These are phyloP conservation scores for Myotis myotis DNA, from an alignment of 2,797 vertebrate species.

Conservation along the genomic window DNA sequence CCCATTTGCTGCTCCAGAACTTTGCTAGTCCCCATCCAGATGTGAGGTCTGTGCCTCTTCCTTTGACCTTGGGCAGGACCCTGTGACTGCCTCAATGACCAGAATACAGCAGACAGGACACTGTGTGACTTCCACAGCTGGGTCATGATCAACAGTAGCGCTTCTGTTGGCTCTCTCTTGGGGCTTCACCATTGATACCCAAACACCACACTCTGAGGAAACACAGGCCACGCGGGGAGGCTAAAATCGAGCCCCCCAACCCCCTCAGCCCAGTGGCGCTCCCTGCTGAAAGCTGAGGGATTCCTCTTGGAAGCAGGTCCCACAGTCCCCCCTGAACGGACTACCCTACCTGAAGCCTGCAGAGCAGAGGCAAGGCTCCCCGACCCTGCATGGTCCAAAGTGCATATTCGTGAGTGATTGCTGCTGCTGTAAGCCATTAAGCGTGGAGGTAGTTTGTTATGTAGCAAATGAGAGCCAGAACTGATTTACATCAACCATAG, in stretches of 20 bases:
- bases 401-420: neutral
- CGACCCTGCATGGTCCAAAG: no score
- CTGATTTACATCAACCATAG: neutral
- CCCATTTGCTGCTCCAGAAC: neutral
- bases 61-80: neutral
- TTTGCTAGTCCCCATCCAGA: neutral
- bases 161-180: neutral
- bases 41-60: neutral
- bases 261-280: neutral
- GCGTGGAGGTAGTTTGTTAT: neutral
- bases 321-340: neutral
- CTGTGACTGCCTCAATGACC: neutral
- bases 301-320: neutral
- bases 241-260: neutral
- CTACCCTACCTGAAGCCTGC: neutral
- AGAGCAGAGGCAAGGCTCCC: neutral
- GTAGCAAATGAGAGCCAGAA: neutral
- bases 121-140: neutral
- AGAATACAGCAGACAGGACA: neutral
- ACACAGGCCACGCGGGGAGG: no score
- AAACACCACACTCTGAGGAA: neutral
- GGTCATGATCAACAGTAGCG: no score
- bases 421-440: neutral
- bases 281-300: neutral
- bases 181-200: neutral